Evolutionary conservation across 2,888 invertebrate genomes (phyloP).

Genomic region (Agonopterix alstromeriana): DNA sequence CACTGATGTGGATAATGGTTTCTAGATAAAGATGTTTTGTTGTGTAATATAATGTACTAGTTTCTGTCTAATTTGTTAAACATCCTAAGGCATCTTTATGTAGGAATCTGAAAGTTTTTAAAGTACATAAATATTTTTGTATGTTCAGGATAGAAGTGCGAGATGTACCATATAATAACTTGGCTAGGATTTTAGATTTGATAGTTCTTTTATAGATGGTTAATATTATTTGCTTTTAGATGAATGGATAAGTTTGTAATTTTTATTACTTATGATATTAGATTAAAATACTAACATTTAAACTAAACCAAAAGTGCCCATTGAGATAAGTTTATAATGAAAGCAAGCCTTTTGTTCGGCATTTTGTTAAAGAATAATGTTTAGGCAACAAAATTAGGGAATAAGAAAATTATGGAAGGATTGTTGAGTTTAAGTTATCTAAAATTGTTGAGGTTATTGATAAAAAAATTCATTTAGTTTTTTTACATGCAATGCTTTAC

Average conservation of each 20-base stretch:
- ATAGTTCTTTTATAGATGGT: slow-evolving; percentile 71
- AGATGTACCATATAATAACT: slow-evolving; percentile 64
- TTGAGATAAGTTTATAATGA: slow-evolving; percentile 74
- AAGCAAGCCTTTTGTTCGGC: slow-evolving; percentile 68
- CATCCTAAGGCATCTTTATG: slow-evolving; percentile 35
- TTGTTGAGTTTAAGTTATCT: slow-evolving; percentile 73
- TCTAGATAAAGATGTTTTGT: slow-evolving; percentile 39
- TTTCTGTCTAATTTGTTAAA: slow-evolving; percentile 4
- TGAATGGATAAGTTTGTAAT: slow-evolving; percentile 67
- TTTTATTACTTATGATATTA: slow-evolving; percentile 69
- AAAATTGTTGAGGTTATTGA: slow-evolving; percentile 72
- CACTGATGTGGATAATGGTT: slow-evolving; percentile 35
- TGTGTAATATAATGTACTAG: neutral
- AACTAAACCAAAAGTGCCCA: slow-evolving; percentile 78
- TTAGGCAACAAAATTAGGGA: slow-evolving; percentile 73
- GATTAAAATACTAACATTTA: slow-evolving; percentile 71
- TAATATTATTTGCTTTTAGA: slow-evolving; percentile 73
- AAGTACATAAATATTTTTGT: slow-evolving; percentile 75
- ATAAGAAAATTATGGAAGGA: slow-evolving; percentile 66
- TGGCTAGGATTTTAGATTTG: slow-evolving; percentile 70
- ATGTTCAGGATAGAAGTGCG: slow-evolving; percentile 65
- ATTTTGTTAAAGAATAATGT: slow-evolving; percentile 67
- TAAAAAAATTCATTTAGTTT: slow-evolving; percentile 55
- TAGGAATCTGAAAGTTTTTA: slow-evolving; percentile 42
- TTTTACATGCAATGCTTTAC: slow-evolving; percentile 60